Evolutionary conservation across 1,140 invertebrate genomes (phyloP), one percentile per base, ranked within the genome.

Genomic region (Lepidurus packardi): DNA sequence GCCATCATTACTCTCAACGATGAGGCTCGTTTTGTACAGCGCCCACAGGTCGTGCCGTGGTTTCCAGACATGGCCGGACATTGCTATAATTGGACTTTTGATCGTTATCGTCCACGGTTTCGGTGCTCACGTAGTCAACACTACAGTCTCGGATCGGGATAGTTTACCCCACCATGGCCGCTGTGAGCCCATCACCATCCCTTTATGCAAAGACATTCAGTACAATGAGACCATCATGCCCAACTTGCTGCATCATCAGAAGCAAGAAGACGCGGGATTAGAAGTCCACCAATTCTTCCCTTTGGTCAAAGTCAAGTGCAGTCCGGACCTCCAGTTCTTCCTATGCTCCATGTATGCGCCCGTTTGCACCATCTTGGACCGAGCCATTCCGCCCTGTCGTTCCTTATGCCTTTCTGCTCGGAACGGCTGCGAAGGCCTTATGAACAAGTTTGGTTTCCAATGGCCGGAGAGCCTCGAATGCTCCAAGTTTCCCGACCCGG

Each of bases 181-280:
- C 83, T 98, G 96, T 87, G 94, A 98, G 84, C 91, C 92, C 2
- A 97, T 98, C 79, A 95, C 91, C 6, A 95, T 98, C 79, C 92
- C 92, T 11, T 89, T 98, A 81, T 99, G 97, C 86, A 91, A 91
- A 85, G 92, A 97, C 82, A 93, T 98, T 77, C 90, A 89, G 44
- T 99, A 99, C 85, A 99, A 98, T 85, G 88, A 92, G 85, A 99
- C 97, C 0, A 97, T 98, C 78, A 95, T 98, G 91, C 97, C 96
- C 5, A 99, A 98, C 86, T 83, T 98, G 44, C 86, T 98, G 80
- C 92, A 94, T 77, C 97, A 99, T 82, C 90, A 92, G 76, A 96
- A 92, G 81, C 96, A 99, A 86, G 94, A 98, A 82, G 96, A 98
- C 82, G 98, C 97, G 24, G 96, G 93, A 1, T 86, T 93, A 76